These are phyloP conservation scores for Siphamia tubifer DNA, from an alignment of 2,113 vertebrate genomes.

Conservation along the genomic window DNA sequence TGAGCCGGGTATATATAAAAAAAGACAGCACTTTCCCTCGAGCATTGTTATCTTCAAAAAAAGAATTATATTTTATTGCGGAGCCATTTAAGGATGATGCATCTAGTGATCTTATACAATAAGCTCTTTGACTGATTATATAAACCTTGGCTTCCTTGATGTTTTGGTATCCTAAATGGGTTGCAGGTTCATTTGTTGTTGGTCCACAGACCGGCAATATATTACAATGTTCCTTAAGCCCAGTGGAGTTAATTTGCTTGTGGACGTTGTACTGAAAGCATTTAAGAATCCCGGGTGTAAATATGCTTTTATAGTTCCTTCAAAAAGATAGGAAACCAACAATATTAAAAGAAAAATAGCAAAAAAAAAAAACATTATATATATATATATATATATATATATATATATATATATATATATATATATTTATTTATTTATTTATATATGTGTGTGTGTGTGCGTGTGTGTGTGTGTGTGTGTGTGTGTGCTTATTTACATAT, in stretches of 20 bases:
- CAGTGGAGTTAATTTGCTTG: constrained; percentile 15
- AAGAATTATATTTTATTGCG: constrained; percentile 23
- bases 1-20: constrained; percentile 37
- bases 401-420: no score
- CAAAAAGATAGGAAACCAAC: neutral
- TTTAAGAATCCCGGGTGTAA: neutral
- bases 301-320: constrained; percentile 1
- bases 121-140: constrained; percentile 12
- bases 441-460: no score
- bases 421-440: no score
- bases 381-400: no score
- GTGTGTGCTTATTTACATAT: neutral
- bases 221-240: neutral
- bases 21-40: constrained; percentile 17
- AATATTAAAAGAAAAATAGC: constrained; percentile 1
- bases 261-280: constrained; percentile 14
- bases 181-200: constrained; percentile 1
- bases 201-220: constrained; percentile 10
- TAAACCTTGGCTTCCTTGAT: constrained; percentile 15
- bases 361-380: no score
- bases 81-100: constrained; percentile 27
- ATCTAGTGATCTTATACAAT: constrained; percentile 16
- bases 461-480: no score
- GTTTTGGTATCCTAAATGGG: neutral
- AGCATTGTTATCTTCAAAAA: constrained; percentile 36